Conservation (phyloP, 1,140 invertebrate genomes). For the Dufourea novaeangliae region DNA sequence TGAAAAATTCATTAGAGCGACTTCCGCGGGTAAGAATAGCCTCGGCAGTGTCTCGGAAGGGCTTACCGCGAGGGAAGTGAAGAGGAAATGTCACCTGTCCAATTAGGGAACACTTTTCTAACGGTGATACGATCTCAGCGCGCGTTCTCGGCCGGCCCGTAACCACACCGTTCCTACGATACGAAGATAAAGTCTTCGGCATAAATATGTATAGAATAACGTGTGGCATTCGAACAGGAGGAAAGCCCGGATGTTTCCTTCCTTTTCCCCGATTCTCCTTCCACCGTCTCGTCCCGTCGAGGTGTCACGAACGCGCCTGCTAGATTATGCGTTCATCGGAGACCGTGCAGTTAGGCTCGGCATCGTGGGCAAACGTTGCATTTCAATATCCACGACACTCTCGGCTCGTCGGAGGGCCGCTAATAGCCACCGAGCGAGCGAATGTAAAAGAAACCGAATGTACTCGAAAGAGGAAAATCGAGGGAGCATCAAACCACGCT, state of each 20-base stretch:
- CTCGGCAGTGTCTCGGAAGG: neutral
- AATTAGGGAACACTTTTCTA: constrained; percentile 39
- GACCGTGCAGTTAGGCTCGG: neutral
- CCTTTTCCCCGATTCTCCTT: constrained; percentile 34
- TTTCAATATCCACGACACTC: constrained; percentile 6
- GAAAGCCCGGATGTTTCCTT: constrained; percentile 30
- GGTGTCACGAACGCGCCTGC: constrained; percentile 5
- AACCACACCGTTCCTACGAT: constrained; percentile 31
- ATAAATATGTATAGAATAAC: constrained; percentile 60
- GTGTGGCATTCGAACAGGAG: constrained; percentile 21
- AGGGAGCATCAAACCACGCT: neutral
- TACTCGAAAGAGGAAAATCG: neutral
- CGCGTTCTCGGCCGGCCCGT: constrained; percentile 31
- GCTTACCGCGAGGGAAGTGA: constrained; percentile 8
- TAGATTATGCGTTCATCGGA: constrained; percentile 29
- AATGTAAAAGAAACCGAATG: neutral
- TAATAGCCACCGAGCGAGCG: neutral
- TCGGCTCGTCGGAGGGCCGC: no score
- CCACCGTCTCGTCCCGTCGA: constrained; percentile 19
- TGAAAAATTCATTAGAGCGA: neutral
- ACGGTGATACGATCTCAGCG: constrained; percentile 37
- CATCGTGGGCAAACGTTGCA: constrained; percentile 15
- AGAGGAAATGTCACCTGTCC: constrained; percentile 50
- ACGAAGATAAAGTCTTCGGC: constrained; percentile 36
- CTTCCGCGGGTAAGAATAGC: neutral